These are phyloP conservation scores for Ptilonorhynchus violaceus DNA, from an alignment of 2,113 vertebrate species.

Conservation along the genomic window DNA sequence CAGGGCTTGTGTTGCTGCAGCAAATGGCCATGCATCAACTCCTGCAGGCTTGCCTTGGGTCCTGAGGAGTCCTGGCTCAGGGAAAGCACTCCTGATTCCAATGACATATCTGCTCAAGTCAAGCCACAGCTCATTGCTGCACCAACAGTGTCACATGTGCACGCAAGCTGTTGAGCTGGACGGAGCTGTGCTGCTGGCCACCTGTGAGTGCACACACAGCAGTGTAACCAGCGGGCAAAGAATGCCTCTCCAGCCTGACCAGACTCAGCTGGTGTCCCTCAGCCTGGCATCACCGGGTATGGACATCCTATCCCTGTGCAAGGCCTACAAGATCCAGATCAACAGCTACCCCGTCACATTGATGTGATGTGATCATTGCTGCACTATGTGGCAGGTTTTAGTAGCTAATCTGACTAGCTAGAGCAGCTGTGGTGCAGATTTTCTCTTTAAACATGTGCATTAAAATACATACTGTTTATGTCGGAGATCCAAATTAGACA, in stretches of 20 bases:
- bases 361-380: background rate
- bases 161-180: background rate
- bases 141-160: fast-evolving
- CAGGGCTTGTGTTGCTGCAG: background rate
- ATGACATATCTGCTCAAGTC: background rate
- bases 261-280: background rate
- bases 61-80: background rate
- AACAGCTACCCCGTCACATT: background rate
- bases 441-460: background rate
- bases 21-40: fast-evolving
- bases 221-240: background rate
- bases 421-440: background rate
- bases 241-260: background rate
- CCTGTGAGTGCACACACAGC: background rate
- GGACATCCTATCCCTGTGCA: background rate
- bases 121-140: background rate
- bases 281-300: background rate
- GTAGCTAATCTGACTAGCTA: background rate
- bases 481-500: background rate
- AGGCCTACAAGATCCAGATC: background rate
- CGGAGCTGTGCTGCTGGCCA: background rate
- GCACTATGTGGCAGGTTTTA: background rate
- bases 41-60: background rate
- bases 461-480: background rate
- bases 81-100: background rate